Base-by-base conservation (phyloP, 2,888 invertebrate species). In the Idaea straminata region DNA sequence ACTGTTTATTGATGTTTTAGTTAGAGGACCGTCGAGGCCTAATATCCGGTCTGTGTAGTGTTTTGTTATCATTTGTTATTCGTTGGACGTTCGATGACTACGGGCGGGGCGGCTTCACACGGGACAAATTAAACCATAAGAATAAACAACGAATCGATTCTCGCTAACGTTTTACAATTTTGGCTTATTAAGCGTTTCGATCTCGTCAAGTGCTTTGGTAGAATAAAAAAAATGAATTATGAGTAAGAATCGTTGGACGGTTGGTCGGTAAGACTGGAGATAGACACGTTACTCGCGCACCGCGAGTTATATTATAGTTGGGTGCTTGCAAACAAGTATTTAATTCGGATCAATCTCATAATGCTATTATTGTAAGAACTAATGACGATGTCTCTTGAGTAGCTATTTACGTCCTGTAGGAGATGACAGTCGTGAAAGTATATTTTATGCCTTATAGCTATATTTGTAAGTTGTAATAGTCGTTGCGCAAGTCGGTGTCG, bases 371-470 rank as follows among this genome's bases (percentile, higher is more conserved):
- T 76, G 69, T 79, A 78, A 74, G 74, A 68, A 69, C 65, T 66
- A 76, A 75, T 82, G 77, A 79, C 77, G 70, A 72, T 75, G 78
- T 79, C 79, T 78, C 70, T 77, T 82, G 80, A 70, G 75, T 81
- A 83, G 81, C 76, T 77, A 73, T 77, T 81, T 79, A 78, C 81
- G 81, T 82, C 80, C 77, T 75, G 72, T 79, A 77, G 72, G 69
- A 72, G 78, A 77, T 77, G 76, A 76, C 76, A 77, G 75, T 74
- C 77, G 74, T 79, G 75, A 77, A 75, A 75, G 70, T 77, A 80
- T 81, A 69, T 81, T 83, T 81, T 83, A 85, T 85, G 88, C 86
- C 87, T 84, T 83, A 83, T 84, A 83, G 83, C 77, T 79, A 77
- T 88, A 87, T 87, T 86, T 86, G 34, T 59, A 59, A 58, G 87